These are phyloP conservation scores for Decapterus maruadsi DNA, from an alignment of 2,797 vertebrate genomes.

Conservation along the genomic window DNA sequence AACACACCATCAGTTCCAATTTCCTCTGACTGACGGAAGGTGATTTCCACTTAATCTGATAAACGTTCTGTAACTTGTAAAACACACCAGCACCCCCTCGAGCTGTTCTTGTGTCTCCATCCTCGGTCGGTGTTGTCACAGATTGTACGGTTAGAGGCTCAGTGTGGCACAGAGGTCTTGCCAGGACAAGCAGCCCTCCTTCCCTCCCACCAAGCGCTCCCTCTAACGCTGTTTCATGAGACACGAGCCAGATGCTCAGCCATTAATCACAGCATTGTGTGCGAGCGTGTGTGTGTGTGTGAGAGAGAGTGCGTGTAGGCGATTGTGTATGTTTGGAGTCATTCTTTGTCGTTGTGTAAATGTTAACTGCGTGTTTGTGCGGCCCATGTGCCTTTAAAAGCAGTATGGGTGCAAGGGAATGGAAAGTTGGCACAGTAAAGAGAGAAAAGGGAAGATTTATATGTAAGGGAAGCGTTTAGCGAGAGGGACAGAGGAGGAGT, in stretches of 20 bases:
- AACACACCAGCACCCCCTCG: neutral
- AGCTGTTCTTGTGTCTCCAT: neutral
- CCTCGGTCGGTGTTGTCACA: neutral
- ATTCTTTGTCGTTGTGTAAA: slow-evolving; percentile 42
- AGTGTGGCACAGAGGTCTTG: slow-evolving; percentile 28
- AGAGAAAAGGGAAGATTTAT: slow-evolving; percentile 52
- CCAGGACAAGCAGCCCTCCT: slow-evolving; percentile 39
- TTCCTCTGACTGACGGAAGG: neutral
- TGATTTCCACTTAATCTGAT: neutral
- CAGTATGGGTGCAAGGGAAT: slow-evolving; percentile 18
- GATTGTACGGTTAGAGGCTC: neutral
- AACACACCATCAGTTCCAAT: neutral
- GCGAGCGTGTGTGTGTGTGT: slow-evolving; percentile 27
- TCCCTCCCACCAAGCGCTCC: slow-evolving; percentile 46
- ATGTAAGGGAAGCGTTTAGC: slow-evolving; percentile 20
- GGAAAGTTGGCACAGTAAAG: slow-evolving; percentile 51
- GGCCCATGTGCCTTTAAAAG: slow-evolving; percentile 28
- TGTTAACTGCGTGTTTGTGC: slow-evolving; percentile 50
- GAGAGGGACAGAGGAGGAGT: slow-evolving; percentile 22
- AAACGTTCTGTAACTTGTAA: neutral
- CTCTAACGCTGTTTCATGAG: slow-evolving; percentile 33
- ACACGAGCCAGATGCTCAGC: slow-evolving; percentile 61
- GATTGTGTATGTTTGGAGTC: slow-evolving; percentile 43
- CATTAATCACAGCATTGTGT: slow-evolving; percentile 59
- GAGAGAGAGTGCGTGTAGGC: neutral